Conservation (phyloP, 1,140 invertebrate species). For the Xylocopa sonorina region DNA sequence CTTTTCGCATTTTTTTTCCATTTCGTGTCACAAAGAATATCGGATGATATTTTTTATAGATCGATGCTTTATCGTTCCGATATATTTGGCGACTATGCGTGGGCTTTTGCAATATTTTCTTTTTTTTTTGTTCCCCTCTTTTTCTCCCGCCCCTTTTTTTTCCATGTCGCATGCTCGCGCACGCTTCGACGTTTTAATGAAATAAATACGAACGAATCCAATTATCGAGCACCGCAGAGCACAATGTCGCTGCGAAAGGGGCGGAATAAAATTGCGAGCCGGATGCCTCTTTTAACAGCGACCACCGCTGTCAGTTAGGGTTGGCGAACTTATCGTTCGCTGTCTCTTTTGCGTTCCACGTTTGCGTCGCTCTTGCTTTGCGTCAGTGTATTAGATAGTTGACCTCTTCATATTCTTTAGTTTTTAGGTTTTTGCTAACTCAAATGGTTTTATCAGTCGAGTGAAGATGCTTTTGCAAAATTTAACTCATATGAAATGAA, state of each 20-base stretch:
- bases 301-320: background rate
- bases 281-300: background rate
- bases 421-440: too few species aligned
- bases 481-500: too few species aligned
- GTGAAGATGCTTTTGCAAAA: too few species aligned
- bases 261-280: background rate
- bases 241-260: background rate
- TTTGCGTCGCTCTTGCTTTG: conserved; percentile 7
- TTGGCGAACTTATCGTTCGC: background rate
- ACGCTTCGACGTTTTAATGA: conserved; percentile 14
- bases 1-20: background rate
- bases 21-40: background rate
- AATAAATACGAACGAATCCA: conserved; percentile 27
- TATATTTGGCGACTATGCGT: background rate
- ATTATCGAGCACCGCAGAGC: conserved; percentile 29
- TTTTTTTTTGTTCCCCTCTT: too few species aligned
- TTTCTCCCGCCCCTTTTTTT: background rate
- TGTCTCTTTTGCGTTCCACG: background rate
- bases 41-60: background rate
- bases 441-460: too few species aligned
- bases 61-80: background rate
- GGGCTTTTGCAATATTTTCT: background rate
- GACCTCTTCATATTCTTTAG: conserved; percentile 3
- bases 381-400: background rate
- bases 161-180: background rate